Evolutionary conservation across 2,113 vertebrate genomes (phyloP).

Genomic region (Sinocyclocheilus anshuiensis): DNA sequence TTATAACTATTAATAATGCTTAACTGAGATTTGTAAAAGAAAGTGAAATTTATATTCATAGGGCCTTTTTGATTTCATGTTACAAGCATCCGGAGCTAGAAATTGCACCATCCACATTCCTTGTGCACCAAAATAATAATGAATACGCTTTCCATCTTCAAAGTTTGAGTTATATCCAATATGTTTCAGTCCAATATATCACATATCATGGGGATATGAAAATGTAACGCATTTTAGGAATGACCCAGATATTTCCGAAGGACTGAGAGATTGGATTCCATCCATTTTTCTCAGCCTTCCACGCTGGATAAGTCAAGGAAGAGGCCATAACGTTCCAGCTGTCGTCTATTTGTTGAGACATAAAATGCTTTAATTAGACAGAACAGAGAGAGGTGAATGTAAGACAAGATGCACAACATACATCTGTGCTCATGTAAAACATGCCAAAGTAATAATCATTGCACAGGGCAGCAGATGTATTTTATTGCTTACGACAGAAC

Average conservation of each 20-base stretch:
- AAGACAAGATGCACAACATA: not conserved
- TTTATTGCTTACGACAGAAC: not conserved
- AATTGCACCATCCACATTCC: too few relatives aligned
- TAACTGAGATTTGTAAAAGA: too few relatives aligned
- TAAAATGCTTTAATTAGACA: slow-evolving; percentile 3
- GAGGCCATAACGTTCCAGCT: not conserved
- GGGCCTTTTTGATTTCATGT: too few relatives aligned
- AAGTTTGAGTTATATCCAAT: not conserved
- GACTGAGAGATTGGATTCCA: slow-evolving; percentile 20
- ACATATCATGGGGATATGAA: not conserved
- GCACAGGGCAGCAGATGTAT: not conserved
- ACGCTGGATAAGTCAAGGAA: not conserved
- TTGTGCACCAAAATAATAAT: not conserved
- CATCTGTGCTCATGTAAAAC: not conserved
- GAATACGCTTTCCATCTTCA: not conserved
- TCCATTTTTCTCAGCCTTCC: not conserved
- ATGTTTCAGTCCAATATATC: not conserved
- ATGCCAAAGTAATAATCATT: not conserved
- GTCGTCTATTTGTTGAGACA: not conserved
- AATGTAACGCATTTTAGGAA: not conserved
- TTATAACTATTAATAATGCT: too few relatives aligned
- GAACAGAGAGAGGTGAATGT: not conserved
- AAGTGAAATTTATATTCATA: too few relatives aligned
- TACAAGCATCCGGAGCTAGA: too few relatives aligned
- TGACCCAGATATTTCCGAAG: not conserved